Evolutionary conservation across 2,113 vertebrate species (phyloP), one percentile per base, ranked within the genome.

Genomic region (Mellivora capensis): DNA sequence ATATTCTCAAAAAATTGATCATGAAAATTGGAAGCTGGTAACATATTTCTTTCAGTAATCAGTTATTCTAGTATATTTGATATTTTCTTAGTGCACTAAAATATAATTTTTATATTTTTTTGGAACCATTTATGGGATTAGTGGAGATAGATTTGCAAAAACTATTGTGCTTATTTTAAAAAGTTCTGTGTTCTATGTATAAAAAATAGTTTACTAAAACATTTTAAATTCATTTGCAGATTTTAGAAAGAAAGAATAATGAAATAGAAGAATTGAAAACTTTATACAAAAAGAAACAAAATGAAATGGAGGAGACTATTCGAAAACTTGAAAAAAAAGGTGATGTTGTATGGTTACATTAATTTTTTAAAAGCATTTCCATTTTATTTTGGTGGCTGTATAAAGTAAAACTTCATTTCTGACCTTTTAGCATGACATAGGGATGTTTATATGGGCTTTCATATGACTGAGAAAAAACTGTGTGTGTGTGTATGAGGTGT

Each of bases 261-360:
- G 99, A 99, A 98, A 99, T 99, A 88, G 99, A 99, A 54, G 99
- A 99, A 96, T 89, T 99, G 98, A 99, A 99, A 98, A 98, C 97
- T 42, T 29, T 98, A 83, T 99, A 99, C 94, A 98, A 98, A 95
- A 98, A 83, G 91, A 99, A 99, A 97, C 99, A 99, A 98, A 99
- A 98, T 89, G 99, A 99, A 98, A 98, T 98, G 0, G 99, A 99
- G 67, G 99, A 99, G 42, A 98, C 83, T 0, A 98, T 99, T 95
- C 99, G 98, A 96, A 99, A 99, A 91, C 99, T 99, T 98, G 99
- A 99, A 98, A 99, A 98, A 97, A 99, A 99, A 99, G 99, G 99
- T 99, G 98, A 99, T 82, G 97, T 93, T 80, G 99, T 99, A 97
- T 98, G 90, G 89, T 96, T 81, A 71, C 6, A 52, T 95, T 90